Evolutionary conservation across 2,113 vertebrate species (phyloP).

Genomic region (Rhinopomastus cyanomelas): DNA sequence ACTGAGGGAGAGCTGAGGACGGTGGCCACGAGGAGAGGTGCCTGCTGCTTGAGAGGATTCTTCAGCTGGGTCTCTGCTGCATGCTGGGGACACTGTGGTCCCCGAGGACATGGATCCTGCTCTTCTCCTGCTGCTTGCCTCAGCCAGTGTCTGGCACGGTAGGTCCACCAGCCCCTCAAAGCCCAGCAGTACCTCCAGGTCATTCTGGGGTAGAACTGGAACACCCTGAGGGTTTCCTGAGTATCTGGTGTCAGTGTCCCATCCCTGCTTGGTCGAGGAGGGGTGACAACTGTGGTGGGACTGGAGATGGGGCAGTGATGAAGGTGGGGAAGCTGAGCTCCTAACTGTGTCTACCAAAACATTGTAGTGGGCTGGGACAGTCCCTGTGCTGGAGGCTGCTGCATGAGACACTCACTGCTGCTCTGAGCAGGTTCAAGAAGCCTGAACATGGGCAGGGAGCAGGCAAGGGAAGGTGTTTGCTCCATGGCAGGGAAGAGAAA

Average conservation of each 20-base stretch:
- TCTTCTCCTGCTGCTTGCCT: conserved; percentile 56
- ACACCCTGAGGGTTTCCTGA: accelerated
- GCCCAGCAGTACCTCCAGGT: accelerated
- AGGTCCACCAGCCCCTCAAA: conserved; percentile 11
- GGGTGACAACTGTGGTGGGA: not conserved
- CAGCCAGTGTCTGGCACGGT: conserved; percentile 62
- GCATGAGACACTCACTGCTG: accelerated
- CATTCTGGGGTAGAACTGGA: not conserved
- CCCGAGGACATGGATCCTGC: conserved; percentile 58
- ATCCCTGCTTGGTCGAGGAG: accelerated
- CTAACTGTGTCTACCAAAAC: accelerated
- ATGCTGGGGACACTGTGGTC: not conserved
- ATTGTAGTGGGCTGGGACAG: not conserved
- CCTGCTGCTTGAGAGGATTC: not conserved
- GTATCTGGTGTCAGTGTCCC: not conserved
- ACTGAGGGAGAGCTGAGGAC: not conserved
- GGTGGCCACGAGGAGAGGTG: not conserved
- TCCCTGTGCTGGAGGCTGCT: not conserved
- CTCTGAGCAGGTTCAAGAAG: not conserved
- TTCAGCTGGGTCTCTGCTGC: not conserved
- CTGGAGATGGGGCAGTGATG: not conserved
- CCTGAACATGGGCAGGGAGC: accelerated
- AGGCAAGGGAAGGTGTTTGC: not conserved
- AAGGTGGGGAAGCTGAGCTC: not conserved
- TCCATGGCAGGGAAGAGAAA: not conserved